Percentiles rank a stretch among this genome's conserved stretches.
Evolutionary conservation across 2,888 invertebrate genomes (phyloP).

Genomic region (Dascillus cervinus): DNA sequence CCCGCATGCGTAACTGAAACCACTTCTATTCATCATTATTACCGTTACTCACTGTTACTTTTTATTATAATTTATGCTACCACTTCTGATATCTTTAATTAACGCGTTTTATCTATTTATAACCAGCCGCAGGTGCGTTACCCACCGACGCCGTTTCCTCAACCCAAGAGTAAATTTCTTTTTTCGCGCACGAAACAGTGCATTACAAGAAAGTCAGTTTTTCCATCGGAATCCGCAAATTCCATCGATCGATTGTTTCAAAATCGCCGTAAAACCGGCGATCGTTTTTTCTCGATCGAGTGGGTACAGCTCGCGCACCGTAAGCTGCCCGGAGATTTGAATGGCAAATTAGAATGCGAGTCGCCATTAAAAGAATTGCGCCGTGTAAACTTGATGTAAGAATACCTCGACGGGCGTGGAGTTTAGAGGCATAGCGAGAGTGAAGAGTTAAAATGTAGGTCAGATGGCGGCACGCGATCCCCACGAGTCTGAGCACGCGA

Average conservation of each 20-base stretch:
- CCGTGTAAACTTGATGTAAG: constrained; percentile 8
- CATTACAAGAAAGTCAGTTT: no score
- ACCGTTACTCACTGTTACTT: constrained; percentile 16
- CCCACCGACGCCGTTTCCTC: no score
- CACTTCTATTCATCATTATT: constrained; percentile 16
- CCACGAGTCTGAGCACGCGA: constrained; percentile 32
- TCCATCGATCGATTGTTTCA: constrained; percentile 2
- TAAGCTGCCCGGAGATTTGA: neutral
- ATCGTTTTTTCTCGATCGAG: neutral
- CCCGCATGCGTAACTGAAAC: constrained; percentile 25
- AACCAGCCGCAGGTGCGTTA: no score
- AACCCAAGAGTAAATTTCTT: no score
- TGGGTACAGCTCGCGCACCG: neutral
- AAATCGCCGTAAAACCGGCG: neutral
- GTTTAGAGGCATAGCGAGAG: constrained; percentile 25
- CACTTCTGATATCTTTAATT: no score
- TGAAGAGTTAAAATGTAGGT: constrained; percentile 39
- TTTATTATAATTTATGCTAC: no score
- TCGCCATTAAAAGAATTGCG: constrained; percentile 1
- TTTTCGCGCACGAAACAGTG: no score
- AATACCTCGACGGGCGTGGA: constrained; percentile 19
- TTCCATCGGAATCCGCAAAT: no score
- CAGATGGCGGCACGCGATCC: constrained; percentile 38
- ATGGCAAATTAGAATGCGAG: constrained; percentile 1
- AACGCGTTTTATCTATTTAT: no score